A percentile compares a stretch with the other conserved stretches of the same genome.
Evolutionary conservation across 2,888 invertebrate genomes (phyloP).

Genomic region (Thecocarcelia acutangulata): DNA sequence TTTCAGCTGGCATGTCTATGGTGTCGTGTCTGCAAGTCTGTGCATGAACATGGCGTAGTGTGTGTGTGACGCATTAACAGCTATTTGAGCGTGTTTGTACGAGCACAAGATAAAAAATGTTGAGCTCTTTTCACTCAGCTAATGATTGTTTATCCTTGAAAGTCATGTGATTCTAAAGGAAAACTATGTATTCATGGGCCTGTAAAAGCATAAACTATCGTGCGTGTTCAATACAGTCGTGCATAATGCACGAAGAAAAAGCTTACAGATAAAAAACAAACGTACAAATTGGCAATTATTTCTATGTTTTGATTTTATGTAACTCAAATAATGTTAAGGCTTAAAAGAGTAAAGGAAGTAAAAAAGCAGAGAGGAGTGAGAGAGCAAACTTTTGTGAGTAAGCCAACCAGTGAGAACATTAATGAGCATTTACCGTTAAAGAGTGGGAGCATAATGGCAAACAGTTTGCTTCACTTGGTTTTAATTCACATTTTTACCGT

Average conservation of each 20-base stretch:
- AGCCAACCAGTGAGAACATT: background rate
- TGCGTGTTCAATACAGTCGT: constrained; percentile 29
- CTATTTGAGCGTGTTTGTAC: constrained; percentile 1
- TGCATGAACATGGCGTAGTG: constrained; percentile 6
- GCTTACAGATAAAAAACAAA: constrained; percentile 19
- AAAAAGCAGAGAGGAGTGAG: background rate
- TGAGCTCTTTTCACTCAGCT: constrained; percentile 56
- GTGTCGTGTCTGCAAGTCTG: constrained; percentile 32
- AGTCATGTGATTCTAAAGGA: constrained; percentile 63
- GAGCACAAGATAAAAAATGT: constrained; percentile 5
- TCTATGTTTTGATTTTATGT: constrained; percentile 3
- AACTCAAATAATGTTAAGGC: background rate
- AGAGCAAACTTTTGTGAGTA: constrained; percentile 23
- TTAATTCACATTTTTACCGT: constrained; percentile 26
- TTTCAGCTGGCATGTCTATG: constrained; percentile 34
- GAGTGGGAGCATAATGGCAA: constrained; percentile 51
- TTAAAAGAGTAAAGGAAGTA: no score
- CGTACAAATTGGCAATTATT: background rate
- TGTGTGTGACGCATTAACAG: background rate
- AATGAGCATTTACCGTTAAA: constrained; percentile 24
- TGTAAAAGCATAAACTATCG: background rate
- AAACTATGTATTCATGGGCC: background rate
- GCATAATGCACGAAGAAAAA: constrained; percentile 46
- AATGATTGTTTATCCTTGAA: constrained; percentile 68
- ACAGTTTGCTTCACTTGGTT: constrained; percentile 34